Evolutionary conservation across 64 coral and sea anemone genomes (phyloP), one percentile per base, ranked within the genome.

Genomic region (Astreopora myriophthalma): DNA sequence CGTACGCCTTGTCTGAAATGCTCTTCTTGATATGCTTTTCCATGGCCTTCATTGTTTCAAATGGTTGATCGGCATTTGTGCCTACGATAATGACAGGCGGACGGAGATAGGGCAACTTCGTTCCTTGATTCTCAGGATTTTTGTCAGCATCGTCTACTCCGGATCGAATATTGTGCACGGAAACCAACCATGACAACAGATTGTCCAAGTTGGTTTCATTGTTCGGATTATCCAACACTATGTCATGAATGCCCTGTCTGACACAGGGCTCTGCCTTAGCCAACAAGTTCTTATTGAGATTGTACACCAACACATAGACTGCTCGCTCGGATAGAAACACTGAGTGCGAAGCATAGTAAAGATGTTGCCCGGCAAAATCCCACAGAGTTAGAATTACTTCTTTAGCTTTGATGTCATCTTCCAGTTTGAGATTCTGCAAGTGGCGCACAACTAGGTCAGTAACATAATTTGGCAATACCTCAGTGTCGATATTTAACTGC

Each of bases 1-100:
- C 55, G 12, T 67, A 94, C 1, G 34, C 49, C 19, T 94, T 94
- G 6, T 87, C 52, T 16, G 51, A 30, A 24, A 94, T 69, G 35
- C 79, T 86, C 39, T 90, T 94, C 40, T 90, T 20, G 61, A 94
- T 94, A 24, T 35, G 27, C 33, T 46, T 61, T 69, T 90, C 87
- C 46, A 74, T 75, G 69, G 63, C 44, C 71, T 90, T 86, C 80
- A 36, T 48, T 10, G 76, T 79, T 62, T 85, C 87, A 36, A 68
- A 85, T 0, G 63, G 55, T 20, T 67, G 57, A 66, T 85, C 80
- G 3, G 63, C 57, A 67, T 85, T 65, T 25, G 55, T 66, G 17
- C 80, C 63, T 0, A 85, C 48, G 73, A 74, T 34, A 7, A 75
- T 75, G 10, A 52, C 67, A 34, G 28, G 72, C 4, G 72, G 52